Evolutionary conservation across 2,888 invertebrate genomes (phyloP).

Genomic region (Hypomecis punctinalis): DNA sequence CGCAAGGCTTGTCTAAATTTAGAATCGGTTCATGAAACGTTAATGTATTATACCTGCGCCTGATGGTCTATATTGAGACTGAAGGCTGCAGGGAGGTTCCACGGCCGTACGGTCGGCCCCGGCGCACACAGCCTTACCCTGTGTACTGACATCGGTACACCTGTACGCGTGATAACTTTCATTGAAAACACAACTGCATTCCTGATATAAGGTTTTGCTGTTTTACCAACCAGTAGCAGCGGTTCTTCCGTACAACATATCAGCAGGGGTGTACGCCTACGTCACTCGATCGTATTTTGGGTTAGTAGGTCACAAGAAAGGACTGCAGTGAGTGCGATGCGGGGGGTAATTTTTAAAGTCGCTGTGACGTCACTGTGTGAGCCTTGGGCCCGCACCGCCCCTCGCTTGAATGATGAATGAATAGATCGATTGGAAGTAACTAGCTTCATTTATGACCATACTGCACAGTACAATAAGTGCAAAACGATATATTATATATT

Average conservation of each 20-base stretch:
- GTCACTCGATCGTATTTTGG: constrained; percentile 78
- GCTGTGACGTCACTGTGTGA: constrained; percentile 71
- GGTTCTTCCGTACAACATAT: constrained; percentile 44
- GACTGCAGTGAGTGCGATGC: constrained; percentile 69
- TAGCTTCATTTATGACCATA: constrained; percentile 58
- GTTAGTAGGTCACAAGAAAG: constrained; percentile 80
- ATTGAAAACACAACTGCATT: constrained; percentile 71
- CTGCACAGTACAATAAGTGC: constrained; percentile 32
- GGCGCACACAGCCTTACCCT: constrained; percentile 39
- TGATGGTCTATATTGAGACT: constrained; percentile 42
- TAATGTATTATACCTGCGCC: constrained; percentile 39
- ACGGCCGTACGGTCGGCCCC: constrained; percentile 49
- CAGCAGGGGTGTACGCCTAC: constrained; percentile 72
- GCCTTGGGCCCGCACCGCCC: constrained; percentile 62
- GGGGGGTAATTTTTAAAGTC: constrained; percentile 71
- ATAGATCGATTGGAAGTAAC: constrained; percentile 65
- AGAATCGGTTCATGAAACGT: constrained; percentile 40
- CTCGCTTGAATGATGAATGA: constrained; percentile 78
- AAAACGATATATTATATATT: constrained; percentile 5
- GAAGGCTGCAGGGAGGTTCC: constrained; percentile 49
- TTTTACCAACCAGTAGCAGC: constrained; percentile 33
- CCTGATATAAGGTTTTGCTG: constrained; percentile 57
- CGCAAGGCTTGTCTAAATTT: constrained; percentile 37
- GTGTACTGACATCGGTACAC: constrained; percentile 47
- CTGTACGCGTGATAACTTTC: constrained; percentile 65